A percentile compares a stretch with the other conserved stretches of the same genome.
Conservation (phyloP, 64 coral and sea anemone genomes). For the Acropora yongei region DNA sequence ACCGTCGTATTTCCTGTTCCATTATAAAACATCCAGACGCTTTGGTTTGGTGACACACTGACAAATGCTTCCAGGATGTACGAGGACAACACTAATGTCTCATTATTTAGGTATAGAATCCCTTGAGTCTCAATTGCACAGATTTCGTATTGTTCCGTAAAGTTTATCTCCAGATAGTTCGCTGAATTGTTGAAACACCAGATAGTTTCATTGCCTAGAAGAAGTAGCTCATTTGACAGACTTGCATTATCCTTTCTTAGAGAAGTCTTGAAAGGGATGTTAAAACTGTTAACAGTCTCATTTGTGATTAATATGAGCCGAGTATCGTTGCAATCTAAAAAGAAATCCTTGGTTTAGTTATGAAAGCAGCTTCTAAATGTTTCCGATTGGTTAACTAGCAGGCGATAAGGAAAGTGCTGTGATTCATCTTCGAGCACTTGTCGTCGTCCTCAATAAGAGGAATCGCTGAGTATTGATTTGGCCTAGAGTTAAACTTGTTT, state of each 20-base stretch:
- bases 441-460: too few relatives aligned
- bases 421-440: too few relatives aligned
- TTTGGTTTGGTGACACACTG: not conserved
- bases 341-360: not conserved
- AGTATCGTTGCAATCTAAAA: not conserved
- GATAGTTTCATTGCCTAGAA: not conserved
- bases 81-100: not conserved
- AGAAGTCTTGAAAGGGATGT: not conserved
- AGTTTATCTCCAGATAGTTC: not conserved
- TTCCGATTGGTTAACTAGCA: too few relatives aligned
- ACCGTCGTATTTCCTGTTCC: not conserved
- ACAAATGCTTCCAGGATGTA: not conserved
- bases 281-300: not conserved
- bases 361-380: too few relatives aligned
- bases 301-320: not conserved
- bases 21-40: constrained; percentile 10
- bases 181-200: constrained; percentile 20
- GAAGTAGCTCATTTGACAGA: not conserved
- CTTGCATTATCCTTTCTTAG: not conserved
- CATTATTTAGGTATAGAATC: not conserved
- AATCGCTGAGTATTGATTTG: too few relatives aligned
- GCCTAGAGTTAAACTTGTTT: too few relatives aligned
- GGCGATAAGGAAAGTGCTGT: too few relatives aligned
- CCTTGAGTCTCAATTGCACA: constrained; percentile 26
- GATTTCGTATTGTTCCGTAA: not conserved